Conservation (phyloP, 2,888 invertebrate species). For the Leucophenga maculata region DNA sequence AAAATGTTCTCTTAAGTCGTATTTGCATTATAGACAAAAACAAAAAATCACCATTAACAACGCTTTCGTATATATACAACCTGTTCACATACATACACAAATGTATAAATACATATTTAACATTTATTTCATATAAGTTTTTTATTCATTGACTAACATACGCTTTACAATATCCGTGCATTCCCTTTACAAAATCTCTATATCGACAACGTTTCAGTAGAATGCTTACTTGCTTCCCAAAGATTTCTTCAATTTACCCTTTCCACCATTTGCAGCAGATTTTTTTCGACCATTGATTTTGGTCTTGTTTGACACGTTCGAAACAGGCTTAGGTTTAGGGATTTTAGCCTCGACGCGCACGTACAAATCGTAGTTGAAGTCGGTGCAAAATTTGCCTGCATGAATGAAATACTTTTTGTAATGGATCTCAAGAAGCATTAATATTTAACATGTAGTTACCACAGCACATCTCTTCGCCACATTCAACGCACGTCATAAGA, state of each 20-base stretch:
- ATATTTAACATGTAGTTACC: conserved; percentile 71
- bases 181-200: neutral
- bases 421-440: neutral
- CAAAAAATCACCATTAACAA: no score
- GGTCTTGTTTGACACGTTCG: conserved; percentile 56
- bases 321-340: conserved; percentile 62
- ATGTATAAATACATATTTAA: no score
- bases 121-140: no score
- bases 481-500: conserved; percentile 83
- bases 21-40: no score
- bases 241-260: conserved; percentile 61
- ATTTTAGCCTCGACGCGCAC: conserved; percentile 68
- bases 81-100: no score
- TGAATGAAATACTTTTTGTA: neutral
- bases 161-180: no score
- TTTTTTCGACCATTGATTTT: conserved; percentile 67
- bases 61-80: no score
- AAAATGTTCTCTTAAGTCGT: no score
- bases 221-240: neutral
- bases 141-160: no score
- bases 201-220: neutral
- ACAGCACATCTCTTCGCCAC: conserved; percentile 89
- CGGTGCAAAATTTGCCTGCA: conserved; percentile 68
- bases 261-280: conserved; percentile 52
- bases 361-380: conserved; percentile 72